Conservation (phyloP, 2,113 vertebrate species). For the Dicrurus megarhynchus region DNA sequence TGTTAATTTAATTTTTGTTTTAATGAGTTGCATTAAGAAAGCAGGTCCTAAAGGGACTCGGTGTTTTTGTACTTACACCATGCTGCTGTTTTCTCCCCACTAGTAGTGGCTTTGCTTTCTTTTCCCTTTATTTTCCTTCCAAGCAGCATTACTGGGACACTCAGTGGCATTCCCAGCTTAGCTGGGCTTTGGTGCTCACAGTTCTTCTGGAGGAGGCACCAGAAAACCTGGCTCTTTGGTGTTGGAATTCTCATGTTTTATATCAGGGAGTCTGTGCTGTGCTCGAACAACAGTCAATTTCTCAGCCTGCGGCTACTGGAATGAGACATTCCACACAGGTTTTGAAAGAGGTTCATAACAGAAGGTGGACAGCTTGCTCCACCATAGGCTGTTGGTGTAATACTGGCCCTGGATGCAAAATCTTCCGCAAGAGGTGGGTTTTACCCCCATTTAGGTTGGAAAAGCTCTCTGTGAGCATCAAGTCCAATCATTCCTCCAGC, state of each 20-base stretch:
- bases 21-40: neutral
- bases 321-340: fast-evolving
- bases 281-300: fast-evolving
- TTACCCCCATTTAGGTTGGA: neutral
- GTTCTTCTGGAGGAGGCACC: neutral
- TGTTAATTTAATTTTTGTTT: neutral
- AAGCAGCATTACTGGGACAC: neutral
- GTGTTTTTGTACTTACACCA: neutral
- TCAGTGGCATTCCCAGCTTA: fast-evolving
- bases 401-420: fast-evolving
- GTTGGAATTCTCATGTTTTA: neutral
- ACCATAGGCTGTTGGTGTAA: fast-evolving
- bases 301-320: neutral
- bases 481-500: neutral
- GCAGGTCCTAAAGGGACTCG: neutral
- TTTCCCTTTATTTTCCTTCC: neutral
- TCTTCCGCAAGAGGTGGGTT: neutral
- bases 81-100: neutral
- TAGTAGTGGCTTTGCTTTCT: neutral
- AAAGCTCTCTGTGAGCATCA: neutral
- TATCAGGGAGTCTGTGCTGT: fast-evolving
- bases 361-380: fast-evolving
- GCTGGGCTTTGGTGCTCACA: neutral
- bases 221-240: neutral
- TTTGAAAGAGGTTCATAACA: neutral